Evolutionary conservation across 2,113 vertebrate genomes (phyloP).

Genomic region (Elachura formosa): DNA sequence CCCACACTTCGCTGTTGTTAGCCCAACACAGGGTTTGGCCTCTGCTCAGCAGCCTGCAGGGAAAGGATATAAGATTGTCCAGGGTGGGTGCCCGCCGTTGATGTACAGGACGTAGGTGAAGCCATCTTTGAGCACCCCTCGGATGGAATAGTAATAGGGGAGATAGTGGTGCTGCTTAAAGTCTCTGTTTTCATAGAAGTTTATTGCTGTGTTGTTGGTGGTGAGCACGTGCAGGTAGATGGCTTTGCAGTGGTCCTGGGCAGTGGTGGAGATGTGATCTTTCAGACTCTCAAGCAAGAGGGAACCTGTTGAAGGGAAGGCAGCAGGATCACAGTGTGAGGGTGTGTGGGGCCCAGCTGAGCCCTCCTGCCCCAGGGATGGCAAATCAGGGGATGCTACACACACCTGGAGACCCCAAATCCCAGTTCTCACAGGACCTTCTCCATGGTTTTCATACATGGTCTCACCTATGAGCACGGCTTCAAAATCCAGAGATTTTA

Average conservation of each 20-base stretch:
- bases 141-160: constrained; percentile 98
- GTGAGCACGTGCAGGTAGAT: constrained; percentile 98
- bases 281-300: constrained; percentile 96
- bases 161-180: constrained; percentile 98
- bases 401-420: neutral
- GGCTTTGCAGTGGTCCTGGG: constrained; percentile 98
- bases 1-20: neutral
- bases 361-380: neutral
- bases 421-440: neutral
- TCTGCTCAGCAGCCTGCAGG: neutral
- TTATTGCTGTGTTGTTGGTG: constrained; percentile 95
- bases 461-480: neutral
- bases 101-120: constrained; percentile 98
- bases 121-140: constrained; percentile 96
- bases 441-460: neutral
- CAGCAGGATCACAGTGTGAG: neutral
- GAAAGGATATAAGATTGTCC: constrained; percentile 99
- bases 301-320: constrained; percentile 76
- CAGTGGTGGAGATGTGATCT: constrained; percentile 94
- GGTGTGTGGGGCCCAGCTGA: neutral
- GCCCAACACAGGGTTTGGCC: neutral
- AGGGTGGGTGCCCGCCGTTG: constrained; percentile 94
- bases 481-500: neutral
- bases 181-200: constrained; percentile 97
- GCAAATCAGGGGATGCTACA: neutral